A percentile compares a stretch with the other conserved stretches of the same genome.
phyloP scores from a whole-genome alignment of 2,113 vertebrate species.

The Salvator merianae region DNA sequence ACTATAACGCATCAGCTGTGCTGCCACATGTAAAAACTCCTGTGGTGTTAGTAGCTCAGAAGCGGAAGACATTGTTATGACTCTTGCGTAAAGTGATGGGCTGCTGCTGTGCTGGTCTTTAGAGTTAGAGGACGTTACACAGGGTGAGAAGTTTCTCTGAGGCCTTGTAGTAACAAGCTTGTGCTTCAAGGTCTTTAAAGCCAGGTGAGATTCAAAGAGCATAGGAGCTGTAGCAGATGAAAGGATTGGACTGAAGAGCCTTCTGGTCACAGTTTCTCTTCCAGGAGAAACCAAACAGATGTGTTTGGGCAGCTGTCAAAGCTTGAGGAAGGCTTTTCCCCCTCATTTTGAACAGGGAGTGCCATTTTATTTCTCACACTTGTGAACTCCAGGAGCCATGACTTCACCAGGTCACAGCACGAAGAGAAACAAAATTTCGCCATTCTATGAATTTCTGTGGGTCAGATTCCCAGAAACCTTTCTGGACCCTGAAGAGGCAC shows the following conservation, averaged over 20 bases:
- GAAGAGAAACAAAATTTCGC: neutral
- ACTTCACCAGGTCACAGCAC: too few relatives aligned
- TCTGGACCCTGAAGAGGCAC: neutral
- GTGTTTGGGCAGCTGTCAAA: neutral
- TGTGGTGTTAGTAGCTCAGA: too few relatives aligned
- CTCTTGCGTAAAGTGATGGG: neutral
- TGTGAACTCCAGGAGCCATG: too few relatives aligned
- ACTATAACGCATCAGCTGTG: too few relatives aligned
- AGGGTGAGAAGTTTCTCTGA: neutral
- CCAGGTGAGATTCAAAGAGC: neutral
- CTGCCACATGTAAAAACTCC: neutral
- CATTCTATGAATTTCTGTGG: too few relatives aligned
- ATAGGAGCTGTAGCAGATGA: neutral
- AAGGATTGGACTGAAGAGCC: neutral
- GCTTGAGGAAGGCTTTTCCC: neutral
- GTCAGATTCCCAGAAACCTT: too few relatives aligned
- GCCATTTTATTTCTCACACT: neutral
- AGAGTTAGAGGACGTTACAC: neutral
- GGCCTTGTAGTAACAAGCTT: neutral
- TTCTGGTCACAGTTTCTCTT: neutral
- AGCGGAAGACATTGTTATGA: too few relatives aligned
- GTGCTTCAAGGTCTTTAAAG: neutral
- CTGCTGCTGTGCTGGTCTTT: neutral
- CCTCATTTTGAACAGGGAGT: neutral
- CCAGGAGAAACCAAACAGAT: neutral